Conservation (phyloP, 2,797 vertebrate genomes). For the Alectoris magna region DNA sequence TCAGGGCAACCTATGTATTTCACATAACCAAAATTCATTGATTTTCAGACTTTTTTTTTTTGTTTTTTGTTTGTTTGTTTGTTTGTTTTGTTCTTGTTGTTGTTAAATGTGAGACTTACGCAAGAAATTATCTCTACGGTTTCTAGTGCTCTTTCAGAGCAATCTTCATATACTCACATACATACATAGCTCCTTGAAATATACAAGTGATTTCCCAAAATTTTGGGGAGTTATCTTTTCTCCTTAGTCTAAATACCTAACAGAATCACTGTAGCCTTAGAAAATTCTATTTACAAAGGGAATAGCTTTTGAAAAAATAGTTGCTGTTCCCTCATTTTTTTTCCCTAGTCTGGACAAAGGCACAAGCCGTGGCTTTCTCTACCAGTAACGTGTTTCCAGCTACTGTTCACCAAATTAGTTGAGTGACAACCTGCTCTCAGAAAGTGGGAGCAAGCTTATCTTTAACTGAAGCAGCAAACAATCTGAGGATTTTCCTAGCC, state of each 20-base stretch:
- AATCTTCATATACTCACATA: background rate
- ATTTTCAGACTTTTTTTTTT: no score
- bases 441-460: background rate
- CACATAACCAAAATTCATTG: background rate
- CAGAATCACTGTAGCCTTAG: constrained; percentile 8
- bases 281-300: background rate
- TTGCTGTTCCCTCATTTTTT: background rate
- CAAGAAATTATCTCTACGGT: no score
- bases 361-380: background rate
- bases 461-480: constrained; percentile 16
- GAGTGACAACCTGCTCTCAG: background rate
- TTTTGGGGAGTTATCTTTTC: background rate
- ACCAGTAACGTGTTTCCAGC: background rate
- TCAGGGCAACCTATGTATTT: background rate
- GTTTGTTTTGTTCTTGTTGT: no score
- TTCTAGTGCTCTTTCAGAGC: background rate
- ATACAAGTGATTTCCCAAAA: background rate
- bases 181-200: background rate
- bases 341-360: background rate
- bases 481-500: background rate
- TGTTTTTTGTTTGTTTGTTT: no score
- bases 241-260: constrained; percentile 49
- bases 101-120: no score
- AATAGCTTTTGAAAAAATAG: constrained; percentile 3
- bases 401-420: background rate